These are phyloP conservation scores for Epizoanthus fatuus DNA, from an alignment of 92 coral and sea anemone species.

Conservation along the genomic window DNA sequence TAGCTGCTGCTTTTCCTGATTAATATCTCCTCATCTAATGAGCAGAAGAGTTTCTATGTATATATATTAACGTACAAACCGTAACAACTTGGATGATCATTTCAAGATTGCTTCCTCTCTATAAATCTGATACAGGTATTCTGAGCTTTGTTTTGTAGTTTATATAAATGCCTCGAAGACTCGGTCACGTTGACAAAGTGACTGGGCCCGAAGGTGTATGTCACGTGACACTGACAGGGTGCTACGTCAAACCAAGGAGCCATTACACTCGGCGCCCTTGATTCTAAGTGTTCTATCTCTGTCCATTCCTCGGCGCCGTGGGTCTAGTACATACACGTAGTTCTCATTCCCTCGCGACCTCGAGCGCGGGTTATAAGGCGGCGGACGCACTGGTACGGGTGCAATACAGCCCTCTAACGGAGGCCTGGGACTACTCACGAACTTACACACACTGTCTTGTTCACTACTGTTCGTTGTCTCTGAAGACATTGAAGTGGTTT, in stretches of 20 bases:
- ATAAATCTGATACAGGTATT: no score
- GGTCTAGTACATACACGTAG: slow-evolving; percentile 79
- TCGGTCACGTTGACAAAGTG: no score
- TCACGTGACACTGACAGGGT: not conserved
- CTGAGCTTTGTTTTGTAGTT: no score
- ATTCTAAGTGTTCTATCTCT: slow-evolving; percentile 49
- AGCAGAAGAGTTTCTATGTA: no score
- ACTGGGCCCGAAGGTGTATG: no score
- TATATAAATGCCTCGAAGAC: no score
- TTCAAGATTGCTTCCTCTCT: no score
- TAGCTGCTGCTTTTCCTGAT: no score
- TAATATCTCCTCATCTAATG: no score
- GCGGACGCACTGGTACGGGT: slow-evolving; percentile 82
- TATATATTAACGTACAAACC: no score
- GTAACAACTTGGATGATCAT: no score
- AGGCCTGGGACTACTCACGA: slow-evolving; percentile 92
- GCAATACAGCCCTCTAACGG: slow-evolving; percentile 80
- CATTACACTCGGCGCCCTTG: slow-evolving; percentile 60
- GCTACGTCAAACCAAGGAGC: slow-evolving; percentile 67
- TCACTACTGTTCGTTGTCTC: slow-evolving; percentile 97
- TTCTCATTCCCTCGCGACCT: slow-evolving; percentile 88
- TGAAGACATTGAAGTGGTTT: slow-evolving; percentile 95
- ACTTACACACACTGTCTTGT: slow-evolving; percentile 98
- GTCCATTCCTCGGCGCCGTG: slow-evolving; percentile 68
- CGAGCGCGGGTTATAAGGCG: slow-evolving; percentile 83